Base-by-base conservation (phyloP, 2,888 invertebrate species). In the Cerceris ruficornis region DNA sequence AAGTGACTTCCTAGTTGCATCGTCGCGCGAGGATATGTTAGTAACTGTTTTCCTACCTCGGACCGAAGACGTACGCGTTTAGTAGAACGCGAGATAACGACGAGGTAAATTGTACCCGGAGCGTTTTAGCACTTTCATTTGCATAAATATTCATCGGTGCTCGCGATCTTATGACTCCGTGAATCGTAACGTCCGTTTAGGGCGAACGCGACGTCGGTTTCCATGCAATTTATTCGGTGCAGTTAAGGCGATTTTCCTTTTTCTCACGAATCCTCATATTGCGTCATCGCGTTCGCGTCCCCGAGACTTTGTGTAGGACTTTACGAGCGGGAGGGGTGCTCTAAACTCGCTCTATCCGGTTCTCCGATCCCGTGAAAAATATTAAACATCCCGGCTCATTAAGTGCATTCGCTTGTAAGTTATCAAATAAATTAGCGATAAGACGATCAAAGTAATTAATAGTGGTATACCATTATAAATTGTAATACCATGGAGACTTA, bases 291-390 rank as follows among this genome's bases (percentile, higher is more conserved):
- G 64, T 66, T 71, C 75, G 59, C 60, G 46, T 28, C 28, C 57
- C 52, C 67, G 61, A 67, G 71, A 82, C 85, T 82, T 82, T 82
- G 85, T 82, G 85, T 75, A 82, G 85, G 84, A 83, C 60, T 83
- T 83, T 83, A 83, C 76, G 84, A 70, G 46, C 42, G 66, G 74
- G 67, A 69, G 75, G 75, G 71, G 69, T 76, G 75, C 62, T 75
- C 68, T 57, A 69, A 69, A 52, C 67, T 54, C 57, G 84, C 59
- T 59, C 78, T 61, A 65, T 81, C 84, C 83, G 81, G 83, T 84
- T 83, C 43, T 39, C 17, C 28, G 4, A 5, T 13, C 7, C 43
- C 54, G 67, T 69, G 66, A 84, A 84, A 84, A 83, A 65, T 58
- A 69, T 74, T 81, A 69, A 78, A 74, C 84, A 75, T 69, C 75